Percentiles rank a stretch among this genome's conserved stretches.
phyloP scores from a whole-genome alignment of 2,888 invertebrate genomes.

The Phalangium opilio region DNA sequence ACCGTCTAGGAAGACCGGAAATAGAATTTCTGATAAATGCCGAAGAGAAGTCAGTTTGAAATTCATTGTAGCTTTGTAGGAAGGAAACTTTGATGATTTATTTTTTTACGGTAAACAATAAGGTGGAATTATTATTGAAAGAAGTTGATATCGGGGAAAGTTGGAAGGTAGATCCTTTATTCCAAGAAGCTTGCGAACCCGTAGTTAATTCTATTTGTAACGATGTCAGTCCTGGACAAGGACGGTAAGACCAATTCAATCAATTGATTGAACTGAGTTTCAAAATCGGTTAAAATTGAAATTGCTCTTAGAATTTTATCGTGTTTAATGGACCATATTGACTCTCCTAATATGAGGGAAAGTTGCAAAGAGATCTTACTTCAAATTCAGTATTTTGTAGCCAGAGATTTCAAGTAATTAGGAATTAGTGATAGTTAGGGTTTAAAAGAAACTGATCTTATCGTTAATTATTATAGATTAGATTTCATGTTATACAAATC shows the following conservation, averaged over 20 bases:
- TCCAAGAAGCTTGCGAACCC: slow-evolving; percentile 67
- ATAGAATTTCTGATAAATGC: slow-evolving; percentile 49
- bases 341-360: slow-evolving; percentile 63
- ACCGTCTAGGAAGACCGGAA: slow-evolving; percentile 13
- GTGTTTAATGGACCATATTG: slow-evolving; percentile 84
- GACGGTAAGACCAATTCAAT: slow-evolving; percentile 22
- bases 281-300: too few species aligned
- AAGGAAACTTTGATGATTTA: slow-evolving; percentile 20
- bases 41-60: slow-evolving; percentile 45
- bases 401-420: slow-evolving; percentile 62
- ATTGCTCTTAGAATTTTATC: slow-evolving; percentile 54
- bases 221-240: slow-evolving; percentile 36
- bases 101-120: slow-evolving; percentile 12
- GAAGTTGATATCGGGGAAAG: slow-evolving; percentile 86
- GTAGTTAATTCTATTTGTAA: slow-evolving; percentile 65
- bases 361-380: slow-evolving; percentile 80
- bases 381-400: slow-evolving; percentile 93
- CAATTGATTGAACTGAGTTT: too few species aligned
- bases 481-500: slow-evolving; percentile 75
- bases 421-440: neutral
- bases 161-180: slow-evolving; percentile 83
- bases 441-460: neutral
- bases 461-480: slow-evolving; percentile 37
- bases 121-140: slow-evolving; percentile 64
- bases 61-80: neutral